Conservation (phyloP, 2,888 invertebrate genomes). For the Syritta pipiens region DNA sequence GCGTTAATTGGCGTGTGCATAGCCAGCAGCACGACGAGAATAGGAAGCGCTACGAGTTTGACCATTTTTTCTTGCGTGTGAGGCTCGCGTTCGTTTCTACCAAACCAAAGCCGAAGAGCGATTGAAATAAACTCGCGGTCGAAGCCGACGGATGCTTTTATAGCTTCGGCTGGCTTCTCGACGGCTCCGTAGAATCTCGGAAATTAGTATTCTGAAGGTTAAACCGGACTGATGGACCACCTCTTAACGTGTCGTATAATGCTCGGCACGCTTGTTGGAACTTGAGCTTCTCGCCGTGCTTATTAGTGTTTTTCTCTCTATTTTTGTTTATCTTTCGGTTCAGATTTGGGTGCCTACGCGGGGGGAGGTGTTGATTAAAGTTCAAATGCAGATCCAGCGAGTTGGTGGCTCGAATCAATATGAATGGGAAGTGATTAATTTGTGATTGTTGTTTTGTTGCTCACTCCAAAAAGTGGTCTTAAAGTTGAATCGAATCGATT, state of each 20-base stretch:
- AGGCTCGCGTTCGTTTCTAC: slow-evolving; percentile 16
- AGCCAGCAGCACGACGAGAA: slow-evolving; percentile 44
- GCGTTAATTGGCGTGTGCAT: slow-evolving; percentile 37
- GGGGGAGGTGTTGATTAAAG: too few relatives aligned
- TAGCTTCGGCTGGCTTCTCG: slow-evolving; percentile 34
- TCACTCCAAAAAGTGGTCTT: too few relatives aligned
- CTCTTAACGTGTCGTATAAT: slow-evolving; percentile 16
- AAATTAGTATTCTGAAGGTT: slow-evolving; percentile 56
- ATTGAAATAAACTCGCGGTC: slow-evolving; percentile 57
- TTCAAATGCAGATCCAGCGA: too few relatives aligned
- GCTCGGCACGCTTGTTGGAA: slow-evolving; percentile 21
- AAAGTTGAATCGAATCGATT: too few relatives aligned
- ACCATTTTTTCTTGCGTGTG: slow-evolving; percentile 30
- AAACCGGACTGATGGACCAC: slow-evolving; percentile 15
- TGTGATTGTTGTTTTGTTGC: too few relatives aligned
- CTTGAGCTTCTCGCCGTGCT: slow-evolving; percentile 5
- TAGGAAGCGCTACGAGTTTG: slow-evolving; percentile 32
- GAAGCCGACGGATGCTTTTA: slow-evolving; percentile 46
- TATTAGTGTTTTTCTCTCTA: too few relatives aligned
- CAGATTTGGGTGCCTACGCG: too few relatives aligned
- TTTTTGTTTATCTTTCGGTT: too few relatives aligned
- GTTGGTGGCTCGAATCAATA: too few relatives aligned
- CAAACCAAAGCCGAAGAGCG: slow-evolving; percentile 41
- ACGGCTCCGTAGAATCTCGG: slow-evolving; percentile 21
- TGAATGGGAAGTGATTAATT: too few relatives aligned